Base-by-base conservation (phyloP, 2,113 vertebrate species). In the Lamprotornis superbus region DNA sequence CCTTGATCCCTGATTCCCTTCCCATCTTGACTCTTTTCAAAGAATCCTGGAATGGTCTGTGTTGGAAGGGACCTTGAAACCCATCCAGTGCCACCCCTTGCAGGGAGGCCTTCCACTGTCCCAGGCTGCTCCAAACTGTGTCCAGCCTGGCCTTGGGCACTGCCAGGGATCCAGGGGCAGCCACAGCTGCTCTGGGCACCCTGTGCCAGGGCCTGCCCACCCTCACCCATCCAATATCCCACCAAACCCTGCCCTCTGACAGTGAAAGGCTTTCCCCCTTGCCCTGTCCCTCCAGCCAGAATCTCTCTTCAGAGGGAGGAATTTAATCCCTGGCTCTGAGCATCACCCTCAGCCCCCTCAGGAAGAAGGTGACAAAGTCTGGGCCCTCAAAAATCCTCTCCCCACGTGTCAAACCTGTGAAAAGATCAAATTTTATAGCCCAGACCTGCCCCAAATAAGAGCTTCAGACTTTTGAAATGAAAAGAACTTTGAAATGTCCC, bases 11-110 rank as follows among this genome's bases (percentile, higher is more conserved):
- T 1, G 0, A 52, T 52, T 69, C 25, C 40, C 22, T 67, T 65
- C 15, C 33, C 20, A n/a, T 27, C 15, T 7, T 0, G 1, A 40
- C 31, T 63, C 42, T 19, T 49, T 67, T 67, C 77, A 46, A 44
- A 59, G 39, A 53, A 59, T 39, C 19, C 6, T 5, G 12, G 12
- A 37, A 20, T 7, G 52, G 15, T 28, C 14, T 37, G 44, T 5
- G 50, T 7, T 5, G 37, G 37, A 12, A 33, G 23, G 30, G 44
- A 7, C 60, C 22, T 37, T 0, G 50, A 33, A 73, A 3, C 21
- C 2, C 76, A 57, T 0, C 76, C 10, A 1, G 1, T 18, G 0
- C 49, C 84, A 40, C 5, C 14, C 21, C 35, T 50, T 44, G 33
- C 64, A 47, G 74, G 35, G 67, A 50, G 42, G 27, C 25, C 14